Evolutionary conservation across 2,797 vertebrate species (phyloP).

Genomic region (Oreochromis grahami): DNA sequence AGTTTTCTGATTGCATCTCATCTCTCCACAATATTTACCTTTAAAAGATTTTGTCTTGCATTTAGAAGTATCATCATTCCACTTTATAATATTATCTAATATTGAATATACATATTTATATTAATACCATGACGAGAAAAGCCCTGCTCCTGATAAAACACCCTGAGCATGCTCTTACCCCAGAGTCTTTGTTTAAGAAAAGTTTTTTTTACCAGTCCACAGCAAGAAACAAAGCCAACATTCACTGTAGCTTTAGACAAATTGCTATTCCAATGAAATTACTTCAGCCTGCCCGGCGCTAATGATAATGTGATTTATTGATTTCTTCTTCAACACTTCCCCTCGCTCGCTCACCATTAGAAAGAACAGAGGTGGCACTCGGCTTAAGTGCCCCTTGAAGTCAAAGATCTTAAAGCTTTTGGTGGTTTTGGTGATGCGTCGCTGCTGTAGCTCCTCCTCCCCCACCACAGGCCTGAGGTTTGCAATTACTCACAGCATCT

Average conservation of each 20-base stretch:
- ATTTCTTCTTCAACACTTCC: neutral
- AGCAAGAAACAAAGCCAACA: neutral
- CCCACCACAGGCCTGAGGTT: neutral
- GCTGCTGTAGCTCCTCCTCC: neutral
- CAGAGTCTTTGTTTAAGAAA: neutral
- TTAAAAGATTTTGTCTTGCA: neutral
- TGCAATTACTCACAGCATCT: constrained; percentile 27
- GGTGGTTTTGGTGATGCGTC: neutral
- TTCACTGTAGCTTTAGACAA: neutral
- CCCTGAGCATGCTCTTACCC: accelerated
- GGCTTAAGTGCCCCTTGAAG: neutral
- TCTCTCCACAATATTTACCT: neutral
- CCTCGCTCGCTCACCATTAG: accelerated
- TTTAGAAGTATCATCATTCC: neutral
- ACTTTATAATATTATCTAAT: neutral
- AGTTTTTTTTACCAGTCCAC: neutral
- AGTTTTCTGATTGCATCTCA: neutral
- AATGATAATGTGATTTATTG: neutral
- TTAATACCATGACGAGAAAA: neutral
- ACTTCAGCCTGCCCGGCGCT: neutral
- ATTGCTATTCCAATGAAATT: neutral
- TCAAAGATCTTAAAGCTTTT: neutral
- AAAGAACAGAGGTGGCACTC: constrained; percentile 18
- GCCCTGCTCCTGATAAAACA: neutral
- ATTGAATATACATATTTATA: neutral